Conservation (phyloP, 2,888 invertebrate genomes). For the Hemicrepidius hirtus region DNA sequence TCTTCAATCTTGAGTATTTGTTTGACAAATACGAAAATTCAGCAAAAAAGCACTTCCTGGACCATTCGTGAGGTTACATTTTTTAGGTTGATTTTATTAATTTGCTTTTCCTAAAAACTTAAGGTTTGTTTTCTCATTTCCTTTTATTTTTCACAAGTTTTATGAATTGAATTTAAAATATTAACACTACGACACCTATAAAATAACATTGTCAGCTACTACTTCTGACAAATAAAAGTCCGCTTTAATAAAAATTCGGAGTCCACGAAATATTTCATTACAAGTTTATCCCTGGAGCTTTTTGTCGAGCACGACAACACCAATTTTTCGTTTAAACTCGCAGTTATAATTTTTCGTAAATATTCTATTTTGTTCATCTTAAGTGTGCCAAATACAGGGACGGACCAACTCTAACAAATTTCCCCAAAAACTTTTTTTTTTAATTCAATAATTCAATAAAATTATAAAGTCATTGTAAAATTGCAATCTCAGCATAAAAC, state of each 20-base stretch:
- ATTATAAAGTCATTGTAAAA: background rate
- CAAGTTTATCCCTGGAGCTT: slow-evolving; percentile 25
- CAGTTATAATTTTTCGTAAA: slow-evolving; percentile 16
- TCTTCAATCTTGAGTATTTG: slow-evolving; percentile 30
- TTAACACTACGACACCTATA: background rate
- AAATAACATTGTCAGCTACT: background rate
- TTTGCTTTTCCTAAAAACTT: slow-evolving; percentile 12
- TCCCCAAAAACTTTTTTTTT: background rate
- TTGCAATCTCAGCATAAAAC: background rate
- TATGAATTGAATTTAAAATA: background rate
- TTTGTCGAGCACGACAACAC: slow-evolving; percentile 12
- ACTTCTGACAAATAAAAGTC: slow-evolving; percentile 4
- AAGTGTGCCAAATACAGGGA: background rate
- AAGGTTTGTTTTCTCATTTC: slow-evolving; percentile 2
- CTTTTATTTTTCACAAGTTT: background rate
- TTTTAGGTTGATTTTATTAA: slow-evolving; percentile 26
- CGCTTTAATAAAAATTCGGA: slow-evolving; percentile 20
- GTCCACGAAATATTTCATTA: slow-evolving; percentile 22
- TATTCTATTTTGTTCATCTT: slow-evolving; percentile 13
- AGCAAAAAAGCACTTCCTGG: slow-evolving; percentile 14
- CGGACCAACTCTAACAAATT: background rate
- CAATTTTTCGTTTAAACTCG: slow-evolving; percentile 5
- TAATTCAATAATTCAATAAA: background rate
- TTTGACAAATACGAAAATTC: slow-evolving; percentile 26
- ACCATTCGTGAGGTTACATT: background rate